Conservation (phyloP, 2,797 vertebrate species). For the Tamandua tetradactyla region DNA sequence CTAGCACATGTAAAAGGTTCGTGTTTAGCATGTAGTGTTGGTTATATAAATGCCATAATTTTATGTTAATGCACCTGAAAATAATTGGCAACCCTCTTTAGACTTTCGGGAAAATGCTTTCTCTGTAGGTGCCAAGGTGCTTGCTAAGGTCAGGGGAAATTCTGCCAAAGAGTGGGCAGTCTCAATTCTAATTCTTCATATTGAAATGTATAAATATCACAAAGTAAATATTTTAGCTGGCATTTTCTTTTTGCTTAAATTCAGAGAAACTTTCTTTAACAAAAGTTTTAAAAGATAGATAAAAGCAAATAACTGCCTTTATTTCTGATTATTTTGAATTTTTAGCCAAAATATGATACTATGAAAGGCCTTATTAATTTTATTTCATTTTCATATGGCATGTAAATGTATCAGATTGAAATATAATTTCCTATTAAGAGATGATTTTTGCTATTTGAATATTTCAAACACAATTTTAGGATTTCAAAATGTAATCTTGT, state of each 20-base stretch:
- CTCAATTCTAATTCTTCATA: neutral
- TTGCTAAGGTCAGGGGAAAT: neutral
- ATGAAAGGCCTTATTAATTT: neutral
- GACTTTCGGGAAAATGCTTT: neutral
- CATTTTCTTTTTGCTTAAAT: neutral
- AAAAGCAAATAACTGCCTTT: neutral
- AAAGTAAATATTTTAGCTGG: neutral
- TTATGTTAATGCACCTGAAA: neutral
- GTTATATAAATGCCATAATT: neutral
- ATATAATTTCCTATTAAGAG: neutral
- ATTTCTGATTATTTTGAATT: neutral
- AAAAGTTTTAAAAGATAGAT: neutral
- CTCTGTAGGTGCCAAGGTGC: neutral
- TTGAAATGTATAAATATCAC: neutral
- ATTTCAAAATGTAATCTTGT: neutral
- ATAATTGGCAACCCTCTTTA: neutral
- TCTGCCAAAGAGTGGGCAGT: neutral
- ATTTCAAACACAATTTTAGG: neutral
- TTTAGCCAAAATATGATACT: neutral
- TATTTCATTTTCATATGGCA: neutral
- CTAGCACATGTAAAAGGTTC: neutral
- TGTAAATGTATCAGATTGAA: neutral
- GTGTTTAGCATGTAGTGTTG: neutral
- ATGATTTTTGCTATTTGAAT: neutral
- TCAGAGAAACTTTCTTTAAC: neutral